These are phyloP conservation scores for Galemys pyrenaicus DNA, from an alignment of 2,113 vertebrate species.

Conservation along the genomic window DNA sequence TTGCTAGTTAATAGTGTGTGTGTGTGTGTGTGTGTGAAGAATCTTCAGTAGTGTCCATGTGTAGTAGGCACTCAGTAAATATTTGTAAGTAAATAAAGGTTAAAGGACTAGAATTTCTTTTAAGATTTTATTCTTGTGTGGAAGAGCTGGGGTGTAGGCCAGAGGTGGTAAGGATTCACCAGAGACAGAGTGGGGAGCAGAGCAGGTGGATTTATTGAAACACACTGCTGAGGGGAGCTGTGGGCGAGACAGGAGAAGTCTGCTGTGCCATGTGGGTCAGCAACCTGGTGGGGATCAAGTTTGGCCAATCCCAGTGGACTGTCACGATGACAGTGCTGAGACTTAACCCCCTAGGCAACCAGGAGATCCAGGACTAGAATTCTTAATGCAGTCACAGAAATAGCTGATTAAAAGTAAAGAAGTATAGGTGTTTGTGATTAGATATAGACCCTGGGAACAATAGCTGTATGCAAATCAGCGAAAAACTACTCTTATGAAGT, in stretches of 20 bases:
- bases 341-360: too few species aligned
- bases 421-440: slow-evolving; percentile 21
- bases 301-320: too few species aligned
- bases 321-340: too few species aligned
- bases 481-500: background rate
- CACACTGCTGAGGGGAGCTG: too few species aligned
- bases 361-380: background rate
- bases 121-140: too few species aligned
- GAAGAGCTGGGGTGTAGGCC: too few species aligned
- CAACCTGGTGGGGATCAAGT: too few species aligned
- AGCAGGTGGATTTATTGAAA: too few species aligned
- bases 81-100: slow-evolving; percentile 39
- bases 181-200: too few species aligned
- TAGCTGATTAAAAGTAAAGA: slow-evolving; percentile 53
- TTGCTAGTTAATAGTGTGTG: background rate
- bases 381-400: slow-evolving; percentile 32
- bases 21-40: background rate
- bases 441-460: background rate
- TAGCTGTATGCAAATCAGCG: background rate
- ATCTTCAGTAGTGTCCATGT: background rate
- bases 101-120: slow-evolving; percentile 18
- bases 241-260: too few species aligned
- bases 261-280: too few species aligned
- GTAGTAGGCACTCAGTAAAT: background rate
- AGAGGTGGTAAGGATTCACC: too few species aligned